Evolutionary conservation across 2,888 invertebrate genomes (phyloP), one percentile per base, ranked within the genome.

Genomic region (Lysandra coridon): DNA sequence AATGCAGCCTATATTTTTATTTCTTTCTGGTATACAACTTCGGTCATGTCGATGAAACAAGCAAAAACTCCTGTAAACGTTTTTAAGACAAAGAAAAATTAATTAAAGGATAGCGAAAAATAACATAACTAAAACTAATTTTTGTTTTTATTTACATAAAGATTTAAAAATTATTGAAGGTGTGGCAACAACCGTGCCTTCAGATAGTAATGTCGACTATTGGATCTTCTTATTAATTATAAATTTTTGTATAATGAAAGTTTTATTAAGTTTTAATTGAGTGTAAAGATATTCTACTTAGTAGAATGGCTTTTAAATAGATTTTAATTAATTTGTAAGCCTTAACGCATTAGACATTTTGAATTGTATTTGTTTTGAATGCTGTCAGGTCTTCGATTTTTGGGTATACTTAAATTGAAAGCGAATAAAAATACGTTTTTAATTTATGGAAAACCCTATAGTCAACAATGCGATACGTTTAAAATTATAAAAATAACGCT

Each of bases 21-120:
- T 49, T 12, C 14, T 75, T 5, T 75, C 75, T 53, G 76, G 53
- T 57, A 76, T 6, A 14, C 23, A 17, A 76, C 14, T 23, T 76
- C 57, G 6, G 49, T 53, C 53, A 33, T 17, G 12, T 73, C 75
- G 75, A 75, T 75, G 76, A 4, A 14, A 30, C 57, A 76, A 76
- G 33, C 57, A 76, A 76, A 44, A 53, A 57, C 12, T 76, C 76
- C 76, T 76, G 76, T 53, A 76, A 76, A 76, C 44, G 53, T 76
- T 76, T 49, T 44, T 44, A 44, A 44, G 49, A 23, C 33, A 44
- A 75, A 75, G 23, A 23, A 49, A 40, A 75, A 75, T 75, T 49
- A 44, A 75, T 44, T 33, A 17, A 23, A 23, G 23, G 10, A 75
- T 44, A 74, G 4, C 44, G 23, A 10, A 49, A 62, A 23, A 30